Conservation (phyloP, 2,113 vertebrate species). For the Urocitellus parryii region DNA sequence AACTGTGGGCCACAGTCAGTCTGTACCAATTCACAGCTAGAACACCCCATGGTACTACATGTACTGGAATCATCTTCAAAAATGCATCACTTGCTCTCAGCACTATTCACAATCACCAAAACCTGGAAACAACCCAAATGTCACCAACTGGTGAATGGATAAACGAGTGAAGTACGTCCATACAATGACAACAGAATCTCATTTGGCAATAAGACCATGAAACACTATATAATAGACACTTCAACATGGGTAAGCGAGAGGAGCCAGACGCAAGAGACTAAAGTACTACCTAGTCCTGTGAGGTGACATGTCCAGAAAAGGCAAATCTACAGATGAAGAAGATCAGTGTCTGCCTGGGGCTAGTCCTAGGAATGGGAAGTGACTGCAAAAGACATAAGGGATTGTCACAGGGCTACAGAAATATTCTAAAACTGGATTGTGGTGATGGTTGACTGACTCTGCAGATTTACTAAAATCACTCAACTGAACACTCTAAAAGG, state of each 20-base stretch:
- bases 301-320: background rate
- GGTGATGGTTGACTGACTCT: background rate
- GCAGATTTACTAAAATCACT: background rate
- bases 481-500: background rate
- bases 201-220: background rate
- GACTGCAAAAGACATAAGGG: background rate
- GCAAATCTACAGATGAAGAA: background rate
- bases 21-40: background rate
- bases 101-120: background rate
- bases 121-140: background rate
- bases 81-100: background rate
- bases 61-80: background rate
- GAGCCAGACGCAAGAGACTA: background rate
- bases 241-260: background rate
- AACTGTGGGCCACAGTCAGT: background rate
- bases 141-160: background rate
- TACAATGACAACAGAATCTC: background rate
- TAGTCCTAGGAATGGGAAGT: background rate
- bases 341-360: background rate
- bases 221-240: background rate
- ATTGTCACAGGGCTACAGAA: background rate
- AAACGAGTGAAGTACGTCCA: background rate
- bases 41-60: background rate
- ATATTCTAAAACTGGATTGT: background rate
- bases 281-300: background rate